Evolutionary conservation across 2,797 vertebrate species (phyloP), one percentile per base, ranked within the genome.

Genomic region (Sebastes paucispinis): DNA sequence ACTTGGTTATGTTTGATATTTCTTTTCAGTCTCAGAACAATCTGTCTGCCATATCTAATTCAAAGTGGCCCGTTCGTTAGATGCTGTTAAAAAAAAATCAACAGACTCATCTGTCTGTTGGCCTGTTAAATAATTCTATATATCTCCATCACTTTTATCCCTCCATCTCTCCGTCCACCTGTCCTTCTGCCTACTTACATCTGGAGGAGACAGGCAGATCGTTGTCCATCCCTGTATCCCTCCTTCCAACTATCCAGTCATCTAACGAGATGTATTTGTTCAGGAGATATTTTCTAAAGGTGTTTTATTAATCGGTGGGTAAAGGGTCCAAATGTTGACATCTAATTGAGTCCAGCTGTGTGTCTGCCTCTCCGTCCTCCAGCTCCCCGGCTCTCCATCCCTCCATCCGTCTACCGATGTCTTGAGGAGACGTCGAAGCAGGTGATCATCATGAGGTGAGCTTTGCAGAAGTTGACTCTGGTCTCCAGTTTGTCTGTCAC

Each of bases 361-460:
- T 14, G 39, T 80, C 66, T 50, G 12, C 65, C 25, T 62, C 57
- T 75, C 57, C 0, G 0, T 79, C 77, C 54, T 54, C 80, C 50
- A 59, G 25, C 31, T 73, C 32, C 36, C 63, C 60, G 1, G 34
- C 67, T n/a, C 9, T 66, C 67, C 60, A 20, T 66, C 67, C 22
- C n/a, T 66, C 67, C 60, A 20, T 64, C 69, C 47, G 6, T 93
- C 95, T 96, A 99, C 80, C 97, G 96, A 62, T 96, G 96, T 87
- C 96, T 95, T 65, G 97, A 98, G 75, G 97, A 98, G 91, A 98
- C 94, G 77, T 99, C 98, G 5, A 99, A 99, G 93, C 98, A 99
- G 85, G 98, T 99, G 91, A 99, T 96, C 98, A 99, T 99, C 98
- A 99, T 99, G 83, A 99, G 98, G 88, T 99, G 98, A 64, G 98